phyloP scores from a whole-genome alignment of 2,113 vertebrate genomes.

The Poeciliopsis occidentalis region DNA sequence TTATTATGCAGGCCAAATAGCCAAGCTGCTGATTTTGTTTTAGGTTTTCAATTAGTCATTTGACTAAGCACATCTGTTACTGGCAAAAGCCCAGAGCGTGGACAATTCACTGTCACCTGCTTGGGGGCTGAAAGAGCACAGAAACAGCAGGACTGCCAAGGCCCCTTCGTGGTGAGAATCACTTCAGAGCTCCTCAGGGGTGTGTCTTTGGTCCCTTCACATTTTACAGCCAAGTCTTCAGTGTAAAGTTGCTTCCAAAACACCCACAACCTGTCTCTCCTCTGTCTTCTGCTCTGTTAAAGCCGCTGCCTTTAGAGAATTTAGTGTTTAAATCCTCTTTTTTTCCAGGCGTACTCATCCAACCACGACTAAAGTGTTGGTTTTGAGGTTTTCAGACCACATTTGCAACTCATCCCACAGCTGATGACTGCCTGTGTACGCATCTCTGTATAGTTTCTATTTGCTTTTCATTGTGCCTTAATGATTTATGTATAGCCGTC shows the following conservation, averaged over 20 bases:
- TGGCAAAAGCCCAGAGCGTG: constrained; percentile 89
- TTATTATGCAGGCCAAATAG: constrained; percentile 98
- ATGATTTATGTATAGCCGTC: constrained; percentile 73
- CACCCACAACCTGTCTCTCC: constrained; percentile 58
- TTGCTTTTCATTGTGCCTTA: constrained; percentile 69
- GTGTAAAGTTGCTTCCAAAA: constrained; percentile 71
- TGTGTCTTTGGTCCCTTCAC: constrained; percentile 72
- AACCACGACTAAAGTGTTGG: constrained; percentile 26
- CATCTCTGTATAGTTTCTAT: constrained; percentile 51
- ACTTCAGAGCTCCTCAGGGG: constrained; percentile 76
- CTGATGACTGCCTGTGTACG: constrained; percentile 46
- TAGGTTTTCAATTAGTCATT: constrained; percentile 99
- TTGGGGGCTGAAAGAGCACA: constrained; percentile 86
- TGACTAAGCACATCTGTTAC: constrained; percentile 99
- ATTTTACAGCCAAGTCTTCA: constrained; percentile 76
- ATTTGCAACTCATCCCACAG: constrained; percentile 46
- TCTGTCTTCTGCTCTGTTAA: constrained; percentile 63
- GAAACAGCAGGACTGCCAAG: constrained; percentile 77
- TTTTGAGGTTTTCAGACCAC: constrained; percentile 61
- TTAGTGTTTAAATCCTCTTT: constrained; percentile 56
- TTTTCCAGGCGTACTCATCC: constrained; percentile 49
- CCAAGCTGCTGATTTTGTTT: constrained; percentile 98
- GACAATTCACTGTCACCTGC: constrained; percentile 87
- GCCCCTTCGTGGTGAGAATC: constrained; percentile 67
- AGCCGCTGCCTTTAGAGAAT: constrained; percentile 63